These are phyloP conservation scores for Limnephilus auricula DNA, from an alignment of 2,888 invertebrate genomes.

Conservation along the genomic window DNA sequence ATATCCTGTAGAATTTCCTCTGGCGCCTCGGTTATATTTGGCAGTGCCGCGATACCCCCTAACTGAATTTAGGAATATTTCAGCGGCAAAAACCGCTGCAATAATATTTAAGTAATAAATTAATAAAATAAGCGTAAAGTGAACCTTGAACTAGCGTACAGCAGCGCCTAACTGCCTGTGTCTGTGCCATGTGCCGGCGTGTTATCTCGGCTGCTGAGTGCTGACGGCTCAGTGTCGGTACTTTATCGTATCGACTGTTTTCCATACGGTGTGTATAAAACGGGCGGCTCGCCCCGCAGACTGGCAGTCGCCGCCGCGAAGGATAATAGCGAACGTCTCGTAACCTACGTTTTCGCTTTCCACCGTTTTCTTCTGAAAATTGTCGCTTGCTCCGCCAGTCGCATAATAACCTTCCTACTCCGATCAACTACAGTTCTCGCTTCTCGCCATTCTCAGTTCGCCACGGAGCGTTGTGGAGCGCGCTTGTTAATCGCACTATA, in stretches of 20 bases:
- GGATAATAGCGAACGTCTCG: slow-evolving; percentile 51
- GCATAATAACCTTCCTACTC: background rate
- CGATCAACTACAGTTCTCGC: slow-evolving; percentile 5
- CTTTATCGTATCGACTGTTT: slow-evolving; percentile 31
- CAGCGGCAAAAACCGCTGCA: too few relatives aligned
- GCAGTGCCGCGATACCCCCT: too few relatives aligned
- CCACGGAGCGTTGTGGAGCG: slow-evolving; percentile 3
- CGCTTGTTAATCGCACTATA: background rate
- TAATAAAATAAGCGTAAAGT: background rate
- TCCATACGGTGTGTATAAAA: slow-evolving; percentile 70
- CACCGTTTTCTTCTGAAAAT: slow-evolving; percentile 20
- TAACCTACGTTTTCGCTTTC: slow-evolving; percentile 28
- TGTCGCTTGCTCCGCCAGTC: background rate
- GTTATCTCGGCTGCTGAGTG: slow-evolving; percentile 36
- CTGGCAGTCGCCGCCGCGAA: slow-evolving; percentile 79
- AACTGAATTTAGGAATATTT: too few relatives aligned
- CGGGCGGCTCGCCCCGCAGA: slow-evolving; percentile 77
- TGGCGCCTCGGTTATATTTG: too few relatives aligned
- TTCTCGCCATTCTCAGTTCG: slow-evolving; percentile 22
- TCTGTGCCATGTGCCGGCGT: slow-evolving; percentile 61
- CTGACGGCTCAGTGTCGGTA: background rate
- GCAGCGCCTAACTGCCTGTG: background rate
- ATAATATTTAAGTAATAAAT: too few relatives aligned
- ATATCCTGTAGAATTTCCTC: too few relatives aligned
- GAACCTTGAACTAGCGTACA: slow-evolving; percentile 64